Percentiles rank a stretch among this genome's conserved stretches.
Conservation (phyloP, 2,113 vertebrate species). For the Blennius ocellaris region DNA sequence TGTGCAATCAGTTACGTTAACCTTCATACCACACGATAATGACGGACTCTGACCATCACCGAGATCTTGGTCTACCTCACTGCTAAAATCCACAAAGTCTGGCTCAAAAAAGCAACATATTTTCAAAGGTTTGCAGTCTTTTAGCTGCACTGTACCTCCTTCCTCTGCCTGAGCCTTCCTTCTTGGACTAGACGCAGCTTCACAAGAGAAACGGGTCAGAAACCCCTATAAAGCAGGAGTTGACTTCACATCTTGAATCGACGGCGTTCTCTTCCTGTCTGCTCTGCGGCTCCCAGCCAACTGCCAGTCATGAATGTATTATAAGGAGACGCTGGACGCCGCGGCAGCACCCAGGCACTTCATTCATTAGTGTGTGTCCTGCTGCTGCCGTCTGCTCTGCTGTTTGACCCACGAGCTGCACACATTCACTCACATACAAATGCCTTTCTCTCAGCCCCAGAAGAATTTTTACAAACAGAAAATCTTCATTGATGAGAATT, state of each 20-base stretch:
- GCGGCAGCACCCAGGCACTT: neutral
- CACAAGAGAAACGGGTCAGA: neutral
- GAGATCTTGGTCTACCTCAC: no score
- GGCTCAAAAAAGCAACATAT: no score
- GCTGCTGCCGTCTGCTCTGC: neutral
- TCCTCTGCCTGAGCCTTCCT: neutral
- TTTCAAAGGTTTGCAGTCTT: neutral
- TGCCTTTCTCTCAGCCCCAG: neutral
- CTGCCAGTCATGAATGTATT: neutral
- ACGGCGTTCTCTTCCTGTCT: neutral
- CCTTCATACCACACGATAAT: no score
- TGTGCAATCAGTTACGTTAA: no score
- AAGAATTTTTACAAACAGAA: neutral
- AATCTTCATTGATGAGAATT: neutral
- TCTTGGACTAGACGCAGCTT: neutral
- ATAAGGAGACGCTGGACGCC: neutral
- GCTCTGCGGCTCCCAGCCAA: neutral
- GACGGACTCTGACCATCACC: no score
- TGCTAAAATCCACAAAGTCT: no score
- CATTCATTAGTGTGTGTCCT: neutral
- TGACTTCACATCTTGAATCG: neutral
- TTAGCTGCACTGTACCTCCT: neutral
- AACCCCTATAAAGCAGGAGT: neutral
- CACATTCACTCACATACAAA: neutral
- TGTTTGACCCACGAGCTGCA: neutral